These are phyloP conservation scores for Dromaius novaehollandiae DNA, from an alignment of 2,113 vertebrate genomes.

Conservation along the genomic window DNA sequence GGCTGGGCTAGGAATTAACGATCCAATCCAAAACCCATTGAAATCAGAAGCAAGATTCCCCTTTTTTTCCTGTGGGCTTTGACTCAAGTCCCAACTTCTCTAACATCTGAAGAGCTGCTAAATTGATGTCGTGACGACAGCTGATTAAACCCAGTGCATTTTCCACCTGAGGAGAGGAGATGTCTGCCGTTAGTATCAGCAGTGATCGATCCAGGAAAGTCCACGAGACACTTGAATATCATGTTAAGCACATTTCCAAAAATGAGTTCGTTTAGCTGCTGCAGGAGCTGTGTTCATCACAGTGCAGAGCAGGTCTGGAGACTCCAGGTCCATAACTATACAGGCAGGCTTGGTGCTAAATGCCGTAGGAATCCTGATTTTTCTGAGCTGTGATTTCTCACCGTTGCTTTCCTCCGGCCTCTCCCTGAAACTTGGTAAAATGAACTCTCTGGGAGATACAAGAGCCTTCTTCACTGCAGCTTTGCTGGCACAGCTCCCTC, in stretches of 20 bases:
- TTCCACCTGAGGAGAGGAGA: background rate
- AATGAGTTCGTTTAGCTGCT: background rate
- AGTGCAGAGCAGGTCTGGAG: background rate
- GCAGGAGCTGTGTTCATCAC: background rate
- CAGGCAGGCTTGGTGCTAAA: background rate
- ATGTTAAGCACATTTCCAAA: background rate
- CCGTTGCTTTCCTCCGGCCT: background rate
- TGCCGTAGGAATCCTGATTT: background rate
- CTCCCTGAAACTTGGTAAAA: background rate
- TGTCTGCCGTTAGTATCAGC: background rate
- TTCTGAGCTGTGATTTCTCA: fast-evolving
- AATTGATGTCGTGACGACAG: background rate
- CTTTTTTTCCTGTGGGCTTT: background rate
- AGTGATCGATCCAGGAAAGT: background rate
- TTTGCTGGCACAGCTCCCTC: no score
- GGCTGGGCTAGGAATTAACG: constrained; percentile 11
- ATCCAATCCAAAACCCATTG: background rate
- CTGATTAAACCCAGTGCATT: background rate
- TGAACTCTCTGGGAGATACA: background rate
- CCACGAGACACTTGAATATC: background rate
- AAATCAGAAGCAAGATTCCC: background rate
- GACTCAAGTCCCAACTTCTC: background rate
- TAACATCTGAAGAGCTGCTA: background rate
- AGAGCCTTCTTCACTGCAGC: background rate
- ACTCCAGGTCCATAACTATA: fast-evolving